Evolutionary conservation across 1,140 invertebrate genomes (phyloP).

Genomic region (Maconellicoccus hirsutus): DNA sequence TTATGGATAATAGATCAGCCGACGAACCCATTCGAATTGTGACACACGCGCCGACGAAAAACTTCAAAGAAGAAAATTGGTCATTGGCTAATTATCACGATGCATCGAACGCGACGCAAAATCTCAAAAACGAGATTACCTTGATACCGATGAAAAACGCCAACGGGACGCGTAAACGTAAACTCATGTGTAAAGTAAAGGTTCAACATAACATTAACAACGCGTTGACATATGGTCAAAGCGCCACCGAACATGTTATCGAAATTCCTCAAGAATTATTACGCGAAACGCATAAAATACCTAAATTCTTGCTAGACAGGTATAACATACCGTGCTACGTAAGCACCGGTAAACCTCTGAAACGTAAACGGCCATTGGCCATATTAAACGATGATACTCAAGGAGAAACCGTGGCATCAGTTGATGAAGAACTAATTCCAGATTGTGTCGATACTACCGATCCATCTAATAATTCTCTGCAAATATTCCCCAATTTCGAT

Average conservation of each 20-base stretch:
- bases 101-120: not conserved
- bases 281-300: not conserved
- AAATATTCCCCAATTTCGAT: not conserved
- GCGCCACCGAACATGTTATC: not conserved
- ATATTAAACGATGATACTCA: not conserved
- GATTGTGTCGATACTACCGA: not conserved
- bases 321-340: constrained; percentile 12
- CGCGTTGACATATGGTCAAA: not conserved
- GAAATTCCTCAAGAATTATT: not conserved
- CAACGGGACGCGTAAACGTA: not conserved
- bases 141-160: not conserved
- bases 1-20: not conserved
- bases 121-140: not conserved
- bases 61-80: not conserved
- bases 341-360: not conserved
- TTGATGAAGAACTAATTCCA: not conserved
- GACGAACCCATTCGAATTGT: not conserved
- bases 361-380: not conserved
- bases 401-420: not conserved
- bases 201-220: not conserved
- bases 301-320: not conserved
- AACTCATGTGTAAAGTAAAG: constrained; percentile 11
- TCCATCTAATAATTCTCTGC: not conserved
- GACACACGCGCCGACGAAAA: not conserved
- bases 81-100: not conserved